A percentile compares a stretch with the other conserved stretches of the same genome.
Evolutionary conservation across 2,113 vertebrate species (phyloP).

Genomic region (Nothoprocta pentlandii): DNA sequence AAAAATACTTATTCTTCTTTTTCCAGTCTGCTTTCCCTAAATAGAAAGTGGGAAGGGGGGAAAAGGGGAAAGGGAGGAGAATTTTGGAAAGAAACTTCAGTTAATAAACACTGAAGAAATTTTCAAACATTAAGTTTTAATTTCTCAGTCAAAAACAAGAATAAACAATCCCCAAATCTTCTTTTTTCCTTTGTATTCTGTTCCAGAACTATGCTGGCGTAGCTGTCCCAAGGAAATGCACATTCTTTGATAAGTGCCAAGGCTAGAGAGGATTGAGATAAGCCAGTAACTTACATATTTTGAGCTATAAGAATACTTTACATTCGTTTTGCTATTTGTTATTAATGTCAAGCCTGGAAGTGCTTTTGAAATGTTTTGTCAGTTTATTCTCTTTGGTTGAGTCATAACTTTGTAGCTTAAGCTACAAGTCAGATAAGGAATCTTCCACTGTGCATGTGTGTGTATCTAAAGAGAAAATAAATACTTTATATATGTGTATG

Average conservation of each 20-base stretch:
- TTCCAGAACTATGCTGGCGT: neutral
- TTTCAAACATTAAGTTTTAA: neutral
- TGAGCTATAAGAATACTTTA: neutral
- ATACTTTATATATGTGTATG: neutral
- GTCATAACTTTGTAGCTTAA: neutral
- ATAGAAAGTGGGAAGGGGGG: neutral
- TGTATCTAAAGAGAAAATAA: neutral
- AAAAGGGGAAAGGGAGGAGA: slow-evolving; percentile 19
- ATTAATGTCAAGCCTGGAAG: slow-evolving; percentile 8
- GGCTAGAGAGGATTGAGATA: neutral
- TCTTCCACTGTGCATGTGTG: neutral
- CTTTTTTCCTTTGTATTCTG: neutral
- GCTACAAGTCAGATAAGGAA: neutral
- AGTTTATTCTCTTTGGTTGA: slow-evolving; percentile 4
- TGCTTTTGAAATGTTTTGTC: neutral
- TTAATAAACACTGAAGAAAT: neutral
- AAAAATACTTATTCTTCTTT: slow-evolving; percentile 98
- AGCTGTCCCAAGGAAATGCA: slow-evolving; percentile 52
- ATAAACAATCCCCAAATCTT: neutral
- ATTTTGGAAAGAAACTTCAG: slow-evolving; percentile 64
- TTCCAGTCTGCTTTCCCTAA: slow-evolving; percentile 96
- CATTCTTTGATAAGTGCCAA: slow-evolving; percentile 22
- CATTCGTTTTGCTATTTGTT: slow-evolving; percentile 27
- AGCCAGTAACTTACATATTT: slow-evolving; percentile 25
- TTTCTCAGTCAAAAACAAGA: slow-evolving; percentile 28